Evolutionary conservation across 2,797 vertebrate species (phyloP).

Genomic region (Spondyliosoma cantharus): DNA sequence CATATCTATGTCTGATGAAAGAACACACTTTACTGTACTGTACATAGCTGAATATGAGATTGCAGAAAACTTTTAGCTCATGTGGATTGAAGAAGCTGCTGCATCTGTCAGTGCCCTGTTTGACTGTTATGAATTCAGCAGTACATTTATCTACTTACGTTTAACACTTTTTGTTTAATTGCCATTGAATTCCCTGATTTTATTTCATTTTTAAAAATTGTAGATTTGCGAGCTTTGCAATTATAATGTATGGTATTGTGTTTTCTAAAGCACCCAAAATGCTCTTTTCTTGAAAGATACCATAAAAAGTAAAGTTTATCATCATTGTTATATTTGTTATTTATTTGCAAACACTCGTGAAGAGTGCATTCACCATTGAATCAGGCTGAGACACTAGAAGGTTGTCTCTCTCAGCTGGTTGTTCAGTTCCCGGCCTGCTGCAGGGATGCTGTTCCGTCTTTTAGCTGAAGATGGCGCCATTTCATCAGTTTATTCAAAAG

Average conservation of each 20-base stretch:
- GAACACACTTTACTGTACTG: no score
- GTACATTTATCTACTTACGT: not conserved
- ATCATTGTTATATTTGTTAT: no score
- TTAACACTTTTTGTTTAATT: no score
- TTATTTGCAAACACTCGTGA: not conserved
- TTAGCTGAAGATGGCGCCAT: slow-evolving; percentile 68
- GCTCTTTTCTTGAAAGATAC: no score
- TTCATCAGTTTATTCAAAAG: slow-evolving; percentile 28
- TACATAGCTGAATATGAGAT: not conserved
- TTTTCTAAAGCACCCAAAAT: no score
- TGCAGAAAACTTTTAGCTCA: not conserved
- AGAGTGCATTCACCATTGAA: not conserved
- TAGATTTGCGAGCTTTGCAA: no score
- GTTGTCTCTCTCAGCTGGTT: slow-evolving; percentile 35
- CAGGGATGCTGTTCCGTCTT: slow-evolving; percentile 19
- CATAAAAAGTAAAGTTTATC: no score
- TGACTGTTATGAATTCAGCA: not conserved
- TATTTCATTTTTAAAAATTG: no score
- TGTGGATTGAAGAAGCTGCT: not conserved
- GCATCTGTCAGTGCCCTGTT: not conserved
- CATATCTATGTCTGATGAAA: no score
- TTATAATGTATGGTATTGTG: no score
- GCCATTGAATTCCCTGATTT: no score
- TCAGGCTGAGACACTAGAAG: not conserved
- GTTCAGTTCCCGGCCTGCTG: not conserved